phyloP scores from a whole-genome alignment of 2,797 vertebrate species.

The Galaxias olidus region DNA sequence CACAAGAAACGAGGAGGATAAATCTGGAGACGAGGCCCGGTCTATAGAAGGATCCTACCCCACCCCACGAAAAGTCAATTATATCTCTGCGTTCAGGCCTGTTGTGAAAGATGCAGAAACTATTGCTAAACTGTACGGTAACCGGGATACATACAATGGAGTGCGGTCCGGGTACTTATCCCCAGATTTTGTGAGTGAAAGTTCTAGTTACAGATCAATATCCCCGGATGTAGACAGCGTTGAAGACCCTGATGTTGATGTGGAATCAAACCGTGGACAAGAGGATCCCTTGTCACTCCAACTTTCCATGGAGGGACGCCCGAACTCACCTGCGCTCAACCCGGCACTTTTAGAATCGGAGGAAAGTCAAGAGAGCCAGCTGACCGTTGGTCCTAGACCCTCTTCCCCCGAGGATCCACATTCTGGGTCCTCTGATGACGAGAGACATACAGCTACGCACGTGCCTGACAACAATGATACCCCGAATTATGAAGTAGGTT shows the following conservation, averaged over 20 bases:
- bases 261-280: slow-evolving; percentile 86
- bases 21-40: slow-evolving; percentile 75
- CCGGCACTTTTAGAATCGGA: slow-evolving; percentile 51
- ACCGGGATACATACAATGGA: slow-evolving; percentile 80
- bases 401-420: slow-evolving; percentile 57
- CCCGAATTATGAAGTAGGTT: slow-evolving; percentile 70
- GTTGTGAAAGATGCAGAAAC: slow-evolving; percentile 93
- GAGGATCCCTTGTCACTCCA: slow-evolving; percentile 83
- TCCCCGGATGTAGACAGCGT: slow-evolving; percentile 87
- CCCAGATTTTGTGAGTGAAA: slow-evolving; percentile 92
- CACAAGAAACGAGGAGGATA: slow-evolving; percentile 74
- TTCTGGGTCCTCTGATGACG: slow-evolving; percentile 67
- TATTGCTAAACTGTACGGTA: slow-evolving; percentile 95
- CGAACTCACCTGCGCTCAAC: slow-evolving; percentile 59
- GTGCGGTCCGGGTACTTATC: slow-evolving; percentile 82
- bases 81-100: slow-evolving; percentile 93
- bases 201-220: slow-evolving; percentile 89
- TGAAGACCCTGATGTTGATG: slow-evolving; percentile 87
- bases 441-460: slow-evolving; percentile 55
- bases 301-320: slow-evolving; percentile 65
- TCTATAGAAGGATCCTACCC: slow-evolving; percentile 51
- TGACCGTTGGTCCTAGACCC: slow-evolving; percentile 48
- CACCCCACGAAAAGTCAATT: slow-evolving; percentile 81
- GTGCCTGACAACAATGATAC: slow-evolving; percentile 56
- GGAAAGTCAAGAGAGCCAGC: slow-evolving; percentile 54